Base-by-base conservation (phyloP, 1,140 invertebrate genomes). In the Liolophura sinensis region DNA sequence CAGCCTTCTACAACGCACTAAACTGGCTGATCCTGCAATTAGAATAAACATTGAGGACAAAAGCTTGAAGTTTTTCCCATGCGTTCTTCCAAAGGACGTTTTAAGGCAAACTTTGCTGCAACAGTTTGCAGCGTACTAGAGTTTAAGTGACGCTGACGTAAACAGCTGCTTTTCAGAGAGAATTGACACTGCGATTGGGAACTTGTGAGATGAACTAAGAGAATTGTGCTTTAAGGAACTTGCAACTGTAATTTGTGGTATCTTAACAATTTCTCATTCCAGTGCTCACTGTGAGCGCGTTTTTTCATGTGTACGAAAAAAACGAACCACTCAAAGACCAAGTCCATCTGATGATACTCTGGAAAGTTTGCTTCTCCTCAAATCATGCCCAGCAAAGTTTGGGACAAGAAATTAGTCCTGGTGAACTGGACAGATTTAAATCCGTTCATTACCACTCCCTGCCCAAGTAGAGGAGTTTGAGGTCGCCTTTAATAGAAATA, bases 231-330 rank as follows among this genome's bases (percentile, higher is more conserved):
- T 48, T 22, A 47, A 16, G 20, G 59, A 65, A 11, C 54, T 73
- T 1, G 50, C 71, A 15, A 16, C 24, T 12, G 57, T 73, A 11
- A 73, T 73, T 63, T 47, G 31, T 47, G 64, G 68, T 11, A 68
- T 73, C 27, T 50, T 73, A 20, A 50, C 46, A 1, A 71, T 73
- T 20, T 69, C 72, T n/a, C 68, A 68, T 47, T 61, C 68, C 50
- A 64, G 55, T 73, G 69, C 69, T 16, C 69, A 68, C 27, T 65
- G 72, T 54, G 72, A 73, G 24, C 24, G 69, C 12, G 64, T 72
- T 9, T 72, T 72, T 48, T 67, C 61, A 16, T 58, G 55, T 58
- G 68, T 73, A 22, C 14, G 72, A 31, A 70, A 73, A 40, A 66
- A 65, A 40, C 63, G 56, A n/a, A 73, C 63, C 24, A 57, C 64